phyloP scores from a whole-genome alignment of 2,888 invertebrate species.

The Cosmorhoe ocellata region DNA sequence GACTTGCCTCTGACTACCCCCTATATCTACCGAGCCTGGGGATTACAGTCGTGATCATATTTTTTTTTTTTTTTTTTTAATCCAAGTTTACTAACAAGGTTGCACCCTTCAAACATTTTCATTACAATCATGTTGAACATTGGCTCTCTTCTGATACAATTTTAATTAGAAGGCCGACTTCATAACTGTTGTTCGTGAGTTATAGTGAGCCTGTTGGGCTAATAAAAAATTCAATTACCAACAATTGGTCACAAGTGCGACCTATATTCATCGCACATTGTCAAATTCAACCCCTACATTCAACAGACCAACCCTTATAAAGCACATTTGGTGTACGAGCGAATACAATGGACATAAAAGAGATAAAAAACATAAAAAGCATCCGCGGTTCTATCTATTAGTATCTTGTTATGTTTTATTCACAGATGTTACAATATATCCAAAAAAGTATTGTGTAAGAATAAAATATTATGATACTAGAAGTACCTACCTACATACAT shows the following conservation, averaged over 20 bases:
- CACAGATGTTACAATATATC: slow-evolving; percentile 62
- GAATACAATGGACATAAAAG: slow-evolving; percentile 69
- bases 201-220: slow-evolving; percentile 53
- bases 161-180: slow-evolving; percentile 5
- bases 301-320: slow-evolving; percentile 64
- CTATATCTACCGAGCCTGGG: too few species aligned
- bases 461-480: too few species aligned
- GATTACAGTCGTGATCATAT: too few species aligned
- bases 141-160: background rate
- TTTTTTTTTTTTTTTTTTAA: too few species aligned
- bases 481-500: too few species aligned
- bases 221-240: slow-evolving; percentile 69
- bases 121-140: too few species aligned
- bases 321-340: slow-evolving; percentile 73
- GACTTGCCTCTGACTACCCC: too few species aligned
- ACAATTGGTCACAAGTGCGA: slow-evolving; percentile 76
- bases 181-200: background rate
- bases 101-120: too few species aligned
- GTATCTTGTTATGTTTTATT: slow-evolving; percentile 78
- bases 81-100: too few species aligned
- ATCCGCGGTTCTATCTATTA: slow-evolving; percentile 81
- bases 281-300: slow-evolving; percentile 49
- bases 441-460: background rate
- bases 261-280: slow-evolving; percentile 55
- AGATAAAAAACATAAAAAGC: slow-evolving; percentile 73